A percentile compares a stretch with the other conserved stretches of the same genome.
Evolutionary conservation across 2,113 vertebrate genomes (phyloP).

Genomic region (Alligator sinensis): DNA sequence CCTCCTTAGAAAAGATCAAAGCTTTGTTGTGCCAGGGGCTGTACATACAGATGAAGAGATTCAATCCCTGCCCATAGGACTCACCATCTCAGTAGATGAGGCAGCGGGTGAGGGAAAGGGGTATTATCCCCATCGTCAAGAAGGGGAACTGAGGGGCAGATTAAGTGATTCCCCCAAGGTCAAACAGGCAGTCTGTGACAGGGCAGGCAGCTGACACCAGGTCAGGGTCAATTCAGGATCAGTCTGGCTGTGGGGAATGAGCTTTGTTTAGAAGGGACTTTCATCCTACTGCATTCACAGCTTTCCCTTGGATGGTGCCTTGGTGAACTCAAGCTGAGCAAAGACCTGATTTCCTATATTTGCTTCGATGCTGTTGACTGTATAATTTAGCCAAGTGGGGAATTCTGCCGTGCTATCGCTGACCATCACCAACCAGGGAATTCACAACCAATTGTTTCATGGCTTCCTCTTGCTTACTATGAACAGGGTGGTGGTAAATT

Average conservation of each 20-base stretch:
- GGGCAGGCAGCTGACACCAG: background rate
- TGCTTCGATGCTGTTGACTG: background rate
- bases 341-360: background rate
- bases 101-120: background rate
- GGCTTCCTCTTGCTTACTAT: background rate
- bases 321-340: background rate
- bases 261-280: background rate
- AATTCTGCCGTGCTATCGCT: background rate
- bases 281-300: background rate
- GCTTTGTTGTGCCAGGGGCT: background rate
- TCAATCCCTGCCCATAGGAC: accelerated
- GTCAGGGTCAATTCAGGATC: background rate
- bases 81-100: background rate
- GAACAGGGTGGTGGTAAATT: background rate
- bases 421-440: conserved; percentile 33
- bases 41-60: background rate
- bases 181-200: background rate
- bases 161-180: background rate
- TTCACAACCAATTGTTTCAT: conserved; percentile 20
- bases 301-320: background rate
- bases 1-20: background rate
- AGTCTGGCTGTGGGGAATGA: background rate
- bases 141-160: background rate
- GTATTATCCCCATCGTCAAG: background rate
- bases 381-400: background rate